Evolutionary conservation across 2,797 vertebrate genomes (phyloP).

Genomic region (Myotis vivesi): DNA sequence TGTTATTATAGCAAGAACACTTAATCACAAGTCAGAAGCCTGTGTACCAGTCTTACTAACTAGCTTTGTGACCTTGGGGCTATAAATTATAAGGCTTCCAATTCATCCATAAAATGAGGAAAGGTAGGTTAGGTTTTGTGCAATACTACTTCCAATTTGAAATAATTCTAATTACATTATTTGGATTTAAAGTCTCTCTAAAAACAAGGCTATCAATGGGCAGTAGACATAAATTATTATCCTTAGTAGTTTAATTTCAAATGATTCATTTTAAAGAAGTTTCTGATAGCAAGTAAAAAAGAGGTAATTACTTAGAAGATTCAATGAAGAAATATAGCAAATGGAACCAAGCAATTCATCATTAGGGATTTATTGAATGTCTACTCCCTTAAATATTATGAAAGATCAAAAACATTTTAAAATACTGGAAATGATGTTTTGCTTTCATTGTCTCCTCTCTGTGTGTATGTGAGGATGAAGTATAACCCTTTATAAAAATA

Average conservation of each 20-base stretch:
- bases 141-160: neutral
- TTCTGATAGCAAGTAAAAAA: neutral
- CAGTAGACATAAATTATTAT: slow-evolving; percentile 22
- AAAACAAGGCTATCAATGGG: neutral
- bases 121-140: neutral
- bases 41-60: neutral
- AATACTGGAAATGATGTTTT: neutral
- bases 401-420: neutral
- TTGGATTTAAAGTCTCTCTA: slow-evolving; percentile 41
- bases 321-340: slow-evolving; percentile 4
- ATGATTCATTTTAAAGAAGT: slow-evolving; percentile 14
- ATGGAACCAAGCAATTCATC: neutral
- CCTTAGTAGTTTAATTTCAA: slow-evolving; percentile 17
- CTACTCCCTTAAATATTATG: neutral
- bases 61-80: neutral
- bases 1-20: neutral
- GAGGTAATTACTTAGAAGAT: neutral
- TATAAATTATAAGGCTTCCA: neutral
- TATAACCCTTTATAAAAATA: neutral
- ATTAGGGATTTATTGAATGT: neutral
- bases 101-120: neutral
- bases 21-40: neutral
- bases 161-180: slow-evolving; percentile 36
- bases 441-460: neutral
- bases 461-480: neutral